Evolutionary conservation across 2,113 vertebrate species (phyloP).

Genomic region (Bujurquina vittata): DNA sequence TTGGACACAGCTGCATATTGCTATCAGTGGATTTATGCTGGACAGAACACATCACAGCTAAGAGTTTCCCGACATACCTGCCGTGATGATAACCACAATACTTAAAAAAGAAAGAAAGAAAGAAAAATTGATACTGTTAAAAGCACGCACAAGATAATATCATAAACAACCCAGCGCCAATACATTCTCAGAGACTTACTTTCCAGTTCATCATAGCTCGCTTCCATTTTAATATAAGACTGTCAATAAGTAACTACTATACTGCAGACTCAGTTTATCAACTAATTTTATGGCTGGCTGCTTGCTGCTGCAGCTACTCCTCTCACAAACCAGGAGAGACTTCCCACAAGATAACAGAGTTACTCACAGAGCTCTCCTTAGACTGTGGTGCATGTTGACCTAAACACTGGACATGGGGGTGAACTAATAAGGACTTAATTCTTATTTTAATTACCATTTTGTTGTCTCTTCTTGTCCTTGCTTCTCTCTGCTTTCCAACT

Average conservation of each 20-base stretch:
- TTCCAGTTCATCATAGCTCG: neutral
- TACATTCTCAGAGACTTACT: neutral
- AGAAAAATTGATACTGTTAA: neutral
- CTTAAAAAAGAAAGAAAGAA: neutral
- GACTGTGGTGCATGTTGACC: neutral
- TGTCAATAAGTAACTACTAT: conserved; percentile 1
- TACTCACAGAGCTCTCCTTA: neutral
- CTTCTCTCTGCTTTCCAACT: neutral
- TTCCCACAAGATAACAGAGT: neutral
- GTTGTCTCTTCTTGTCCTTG: neutral
- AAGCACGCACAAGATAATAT: neutral
- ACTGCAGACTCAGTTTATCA: neutral
- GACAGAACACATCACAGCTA: no score
- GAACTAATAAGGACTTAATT: neutral
- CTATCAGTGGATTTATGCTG: neutral
- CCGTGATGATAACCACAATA: neutral
- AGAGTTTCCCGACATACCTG: neutral
- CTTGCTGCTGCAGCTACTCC: neutral
- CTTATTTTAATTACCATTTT: neutral
- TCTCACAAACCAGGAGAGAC: neutral
- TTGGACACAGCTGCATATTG: neutral
- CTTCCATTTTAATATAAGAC: neutral
- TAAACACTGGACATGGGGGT: neutral
- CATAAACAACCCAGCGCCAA: neutral
- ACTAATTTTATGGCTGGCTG: neutral